Percentiles rank a stretch among this genome's conserved stretches.
These are phyloP conservation scores for Gallinago media DNA, from an alignment of 2,113 vertebrate species.

Conservation along the genomic window DNA sequence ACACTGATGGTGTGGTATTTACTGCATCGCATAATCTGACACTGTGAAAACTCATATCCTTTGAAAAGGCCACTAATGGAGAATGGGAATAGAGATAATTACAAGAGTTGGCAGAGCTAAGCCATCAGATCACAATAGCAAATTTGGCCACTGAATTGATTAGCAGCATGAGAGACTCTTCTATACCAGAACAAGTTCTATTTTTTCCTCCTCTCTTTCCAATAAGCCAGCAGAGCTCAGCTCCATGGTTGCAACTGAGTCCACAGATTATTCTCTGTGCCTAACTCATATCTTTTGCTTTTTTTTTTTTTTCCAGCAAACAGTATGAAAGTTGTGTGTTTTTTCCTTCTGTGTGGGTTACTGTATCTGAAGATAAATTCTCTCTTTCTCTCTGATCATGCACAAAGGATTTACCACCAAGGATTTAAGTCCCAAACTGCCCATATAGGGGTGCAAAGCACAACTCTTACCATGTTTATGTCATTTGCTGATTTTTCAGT, in stretches of 20 bases:
- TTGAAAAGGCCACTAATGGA: slow-evolving; percentile 50
- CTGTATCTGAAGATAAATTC: neutral
- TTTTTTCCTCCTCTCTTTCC: slow-evolving; percentile 27
- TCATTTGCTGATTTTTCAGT: slow-evolving; percentile 7
- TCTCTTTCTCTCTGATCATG: neutral
- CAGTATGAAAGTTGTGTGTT: neutral
- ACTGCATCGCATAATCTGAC: slow-evolving; percentile 9
- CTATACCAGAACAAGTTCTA: slow-evolving; percentile 39
- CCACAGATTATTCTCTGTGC: neutral
- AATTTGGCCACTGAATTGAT: slow-evolving; percentile 52
- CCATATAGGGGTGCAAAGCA: neutral
- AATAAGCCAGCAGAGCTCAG: neutral
- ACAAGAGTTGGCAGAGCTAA: slow-evolving; percentile 52
- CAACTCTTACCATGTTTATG: neutral
- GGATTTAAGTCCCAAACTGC: neutral
- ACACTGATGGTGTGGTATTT: neutral
- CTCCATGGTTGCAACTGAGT: neutral
- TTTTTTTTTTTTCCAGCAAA: neutral
- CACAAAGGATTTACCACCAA: neutral
- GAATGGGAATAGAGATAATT: slow-evolving; percentile 60
- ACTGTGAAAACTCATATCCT: slow-evolving; percentile 52
- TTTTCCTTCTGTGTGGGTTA: neutral
- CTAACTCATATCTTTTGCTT: neutral
- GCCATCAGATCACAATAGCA: slow-evolving; percentile 62
- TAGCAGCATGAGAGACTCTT: slow-evolving; percentile 50